A percentile compares a stretch with the other conserved stretches of the same genome.
Conservation (phyloP, 2,113 vertebrate species). For the Phoxinus phoxinus region DNA sequence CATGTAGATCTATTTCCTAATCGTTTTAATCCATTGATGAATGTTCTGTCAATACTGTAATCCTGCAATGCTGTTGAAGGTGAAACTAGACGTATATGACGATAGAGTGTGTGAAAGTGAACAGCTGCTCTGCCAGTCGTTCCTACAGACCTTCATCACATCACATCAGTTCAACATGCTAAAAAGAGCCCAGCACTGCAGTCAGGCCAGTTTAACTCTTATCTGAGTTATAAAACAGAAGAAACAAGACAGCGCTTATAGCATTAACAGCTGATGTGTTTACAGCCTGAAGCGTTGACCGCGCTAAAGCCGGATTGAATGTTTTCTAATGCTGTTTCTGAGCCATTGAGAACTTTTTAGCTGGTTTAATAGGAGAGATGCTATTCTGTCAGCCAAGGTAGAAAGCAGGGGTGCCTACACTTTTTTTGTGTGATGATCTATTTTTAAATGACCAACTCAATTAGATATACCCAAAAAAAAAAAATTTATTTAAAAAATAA, state of each 20-base stretch:
- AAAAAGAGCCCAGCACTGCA: not conserved
- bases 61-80: not conserved
- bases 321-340: not conserved
- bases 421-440: too few relatives aligned
- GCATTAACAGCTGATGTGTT: constrained; percentile 3
- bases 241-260: not conserved
- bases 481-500: too few relatives aligned
- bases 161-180: not conserved
- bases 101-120: not conserved
- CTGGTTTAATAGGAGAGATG: not conserved
- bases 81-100: not conserved
- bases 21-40: not conserved
- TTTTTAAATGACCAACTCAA: too few relatives aligned
- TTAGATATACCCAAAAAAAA: too few relatives aligned
- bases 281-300: not conserved
- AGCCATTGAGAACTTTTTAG: not conserved
- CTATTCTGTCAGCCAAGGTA: not conserved
- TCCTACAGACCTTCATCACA: not conserved
- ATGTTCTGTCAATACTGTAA: constrained; percentile 6
- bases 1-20: not conserved
- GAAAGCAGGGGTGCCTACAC: too few relatives aligned
- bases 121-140: not conserved
- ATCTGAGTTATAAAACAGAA: not conserved
- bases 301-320: not conserved
- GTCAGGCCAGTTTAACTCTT: not conserved